phyloP scores from a whole-genome alignment of 2,888 invertebrate genomes.

The Hirtodrosophila duncani region DNA sequence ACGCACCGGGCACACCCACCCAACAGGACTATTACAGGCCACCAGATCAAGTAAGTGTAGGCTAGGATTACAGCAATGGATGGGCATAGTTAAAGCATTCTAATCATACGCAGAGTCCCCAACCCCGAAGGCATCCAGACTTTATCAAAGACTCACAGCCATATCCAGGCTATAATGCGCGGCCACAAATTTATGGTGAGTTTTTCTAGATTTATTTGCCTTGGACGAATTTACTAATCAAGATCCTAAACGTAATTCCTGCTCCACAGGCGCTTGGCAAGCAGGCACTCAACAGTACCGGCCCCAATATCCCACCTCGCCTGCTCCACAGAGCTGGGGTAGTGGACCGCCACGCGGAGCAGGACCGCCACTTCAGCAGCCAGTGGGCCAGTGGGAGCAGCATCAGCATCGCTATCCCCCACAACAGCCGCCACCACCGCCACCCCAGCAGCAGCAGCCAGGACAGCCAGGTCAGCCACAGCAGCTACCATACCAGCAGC shows the following conservation, averaged over 20 bases:
- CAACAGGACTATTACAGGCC: constrained; percentile 81
- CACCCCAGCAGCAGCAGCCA: constrained; percentile 72
- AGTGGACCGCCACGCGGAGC: constrained; percentile 74
- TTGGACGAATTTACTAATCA: neutral
- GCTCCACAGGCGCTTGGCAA: constrained; percentile 82
- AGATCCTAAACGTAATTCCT: too few relatives aligned
- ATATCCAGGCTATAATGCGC: constrained; percentile 83
- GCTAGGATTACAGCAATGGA: neutral
- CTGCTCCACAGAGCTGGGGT: constrained; percentile 75
- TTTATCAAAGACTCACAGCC: constrained; percentile 87
- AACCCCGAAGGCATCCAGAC: constrained; percentile 89
- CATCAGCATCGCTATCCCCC: constrained; percentile 79
- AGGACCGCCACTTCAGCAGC: constrained; percentile 76
- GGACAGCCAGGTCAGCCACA: constrained; percentile 77
- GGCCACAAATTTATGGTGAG: constrained; percentile 84
- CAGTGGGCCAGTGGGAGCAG: constrained; percentile 78
- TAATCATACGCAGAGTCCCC: constrained; percentile 80
- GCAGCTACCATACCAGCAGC: constrained; percentile 72
- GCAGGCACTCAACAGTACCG: constrained; percentile 80
- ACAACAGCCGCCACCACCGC: constrained; percentile 76
- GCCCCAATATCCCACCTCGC: constrained; percentile 77
- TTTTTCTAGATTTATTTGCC: constrained; percentile 5
- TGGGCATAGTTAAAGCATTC: too few relatives aligned
- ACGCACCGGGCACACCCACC: constrained; percentile 79
- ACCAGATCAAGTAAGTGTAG: constrained; percentile 75